Evolutionary conservation across 2,888 invertebrate species (phyloP), one percentile per base, ranked within the genome.

Genomic region (Morpho deidamia): DNA sequence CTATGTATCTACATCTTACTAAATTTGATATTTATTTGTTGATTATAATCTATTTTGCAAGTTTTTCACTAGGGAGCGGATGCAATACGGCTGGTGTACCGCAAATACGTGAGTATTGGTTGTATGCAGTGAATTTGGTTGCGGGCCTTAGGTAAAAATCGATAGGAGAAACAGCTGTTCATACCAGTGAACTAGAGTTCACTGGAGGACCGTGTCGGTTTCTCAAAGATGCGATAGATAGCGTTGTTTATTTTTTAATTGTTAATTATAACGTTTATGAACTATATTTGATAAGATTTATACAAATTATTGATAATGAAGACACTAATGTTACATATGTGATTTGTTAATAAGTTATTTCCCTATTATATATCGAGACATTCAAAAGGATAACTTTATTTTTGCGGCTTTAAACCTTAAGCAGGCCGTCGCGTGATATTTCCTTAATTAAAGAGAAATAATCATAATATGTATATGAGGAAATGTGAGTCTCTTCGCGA

Each of bases 121-220:
- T 67, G 66, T 69, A 74, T 78, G 79, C 76, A 75, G 81, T 76
- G 74, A 78, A 82, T 72, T 77, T 75, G 69, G 60, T 72, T 72
- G 76, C 72, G 72, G 74, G 70, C 73, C 67, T 55, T 14, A 7
- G 58, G 55, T 11, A 67, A 72, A 79, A 83, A 87, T 87, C 87
- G 71, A 87, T 87, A 78, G 42, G 8, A 58, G 48, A 64, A 83
- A 80, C 85, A 84, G 85, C 84, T 84, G 86, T 74, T 77, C 61
- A 61, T 50, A 56, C 60, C 55, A 44, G 58, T 50, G 37, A 23
- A 37, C 33, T 42, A n/a, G n/a, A n/a, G n/a, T n/a, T n/a, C n/a
- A n/a, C n/a, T 14, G 11, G 32, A 35, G 35, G 7, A 33, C 8
- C 11, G 45, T 51, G 35, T 44, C 33, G 47, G 41, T 56, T 52